Evolutionary conservation across 2,888 invertebrate genomes (phyloP), one percentile per base, ranked within the genome.

Genomic region (Napeogenes inachia): DNA sequence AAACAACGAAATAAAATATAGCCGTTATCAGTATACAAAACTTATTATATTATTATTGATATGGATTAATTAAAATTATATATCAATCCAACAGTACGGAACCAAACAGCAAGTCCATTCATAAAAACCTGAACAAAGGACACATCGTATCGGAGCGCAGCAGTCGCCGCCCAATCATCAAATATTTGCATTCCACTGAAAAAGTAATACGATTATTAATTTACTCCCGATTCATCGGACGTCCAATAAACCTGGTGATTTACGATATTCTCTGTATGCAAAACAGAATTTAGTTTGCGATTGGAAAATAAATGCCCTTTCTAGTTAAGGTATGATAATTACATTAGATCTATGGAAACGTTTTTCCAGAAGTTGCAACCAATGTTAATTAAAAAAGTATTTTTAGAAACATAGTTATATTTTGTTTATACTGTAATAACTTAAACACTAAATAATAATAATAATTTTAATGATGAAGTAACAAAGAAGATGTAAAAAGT

Each of bases 161-260:
- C 84, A 82, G 78, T 78, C 82, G 79, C 86, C 83, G 69, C 76
- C 82, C 85, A 87, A 86, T 85, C 88, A 84, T 85, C 85, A 87
- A 88, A 89, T 87, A 89, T 89, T 89, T 90, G 86, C 87, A 87
- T 88, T 81, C 82, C 79, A 73, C 76, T 84, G 86, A 86, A 89
- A 89, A 88, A 89, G 85, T 90, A 89, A 90, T 88, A 82, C 84
- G 81, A 87, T 90, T 90, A 89, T 88, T 89, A 89, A 90, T 90
- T 89, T 88, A 80, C 82, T 76, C 79, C 71, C 86, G 79, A 85
- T 89, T 89, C 88, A 87, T 76, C 79, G 77, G 71, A 69, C 76
- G 78, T 79, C 77, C 81, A 77, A 78, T 78, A 76, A 78, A 78
- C 72, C 69, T 69, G 71, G 68, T 75, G 73, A 78, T 76, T 78